phyloP scores from a whole-genome alignment of 2,888 invertebrate species.

The Nymphalis polychloros region DNA sequence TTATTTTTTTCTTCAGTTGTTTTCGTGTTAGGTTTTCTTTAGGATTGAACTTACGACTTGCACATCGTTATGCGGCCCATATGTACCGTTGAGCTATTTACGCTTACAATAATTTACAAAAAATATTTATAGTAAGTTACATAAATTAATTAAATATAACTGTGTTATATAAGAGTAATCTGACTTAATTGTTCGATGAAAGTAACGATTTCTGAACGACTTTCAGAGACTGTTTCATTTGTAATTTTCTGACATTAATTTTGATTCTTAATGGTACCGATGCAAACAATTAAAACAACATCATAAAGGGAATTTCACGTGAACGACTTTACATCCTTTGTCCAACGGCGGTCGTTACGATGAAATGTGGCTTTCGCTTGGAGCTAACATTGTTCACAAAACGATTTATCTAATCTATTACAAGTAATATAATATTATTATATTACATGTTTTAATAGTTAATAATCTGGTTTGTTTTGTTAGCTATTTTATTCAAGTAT shows the following conservation, averaged over 20 bases:
- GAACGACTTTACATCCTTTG: slow-evolving; percentile 39
- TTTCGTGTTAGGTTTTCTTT: no score
- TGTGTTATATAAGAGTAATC: no score
- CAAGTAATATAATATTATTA: slow-evolving; percentile 22
- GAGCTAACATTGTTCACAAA: slow-evolving; percentile 33
- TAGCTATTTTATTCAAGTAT: background rate
- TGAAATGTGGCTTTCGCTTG: slow-evolving; percentile 35
- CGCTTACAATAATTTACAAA: no score
- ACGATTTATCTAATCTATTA: slow-evolving; percentile 34
- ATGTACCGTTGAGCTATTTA: no score
- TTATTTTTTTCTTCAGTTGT: no score
- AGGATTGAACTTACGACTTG: no score
- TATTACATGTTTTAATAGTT: slow-evolving; percentile 9
- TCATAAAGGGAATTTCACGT: slow-evolving; percentile 36
- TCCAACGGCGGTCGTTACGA: slow-evolving; percentile 38
- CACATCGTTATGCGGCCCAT: no score
- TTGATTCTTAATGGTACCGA: slow-evolving; percentile 15
- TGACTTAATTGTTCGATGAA: no score
- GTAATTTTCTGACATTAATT: slow-evolving; percentile 14
- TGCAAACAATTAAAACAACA: slow-evolving; percentile 31
- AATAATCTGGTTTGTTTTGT: background rate
- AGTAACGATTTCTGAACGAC: background rate
- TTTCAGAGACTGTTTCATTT: slow-evolving; percentile 7
- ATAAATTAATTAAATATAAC: no score
- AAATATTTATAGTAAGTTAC: no score